These are phyloP conservation scores for Phaonia tiefii DNA, from an alignment of 2,888 invertebrate genomes.

Conservation along the genomic window DNA sequence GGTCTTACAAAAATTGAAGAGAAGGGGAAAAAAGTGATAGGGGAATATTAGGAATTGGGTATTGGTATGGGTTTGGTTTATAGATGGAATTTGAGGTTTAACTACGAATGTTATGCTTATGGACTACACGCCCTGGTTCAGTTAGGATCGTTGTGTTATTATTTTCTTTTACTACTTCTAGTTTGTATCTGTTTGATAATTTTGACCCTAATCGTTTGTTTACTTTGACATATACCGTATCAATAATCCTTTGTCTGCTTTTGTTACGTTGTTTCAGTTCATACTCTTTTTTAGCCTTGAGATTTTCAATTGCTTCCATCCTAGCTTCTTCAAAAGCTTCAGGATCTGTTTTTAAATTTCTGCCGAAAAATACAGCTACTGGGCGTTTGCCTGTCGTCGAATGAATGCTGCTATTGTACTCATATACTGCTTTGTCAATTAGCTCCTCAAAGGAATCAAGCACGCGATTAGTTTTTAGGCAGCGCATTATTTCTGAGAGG, in stretches of 20 bases:
- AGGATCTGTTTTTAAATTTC: conserved; percentile 40
- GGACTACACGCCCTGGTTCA: conserved; percentile 35
- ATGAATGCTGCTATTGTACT: not conserved
- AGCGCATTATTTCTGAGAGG: conserved; percentile 13
- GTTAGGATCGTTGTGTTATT: conserved; percentile 43
- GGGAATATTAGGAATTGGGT: conserved; percentile 2
- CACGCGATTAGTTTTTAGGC: not conserved
- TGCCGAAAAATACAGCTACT: conserved; percentile 2
- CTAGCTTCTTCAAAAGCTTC: conserved; percentile 36
- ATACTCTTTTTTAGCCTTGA: not conserved
- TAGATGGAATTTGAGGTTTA: not conserved
- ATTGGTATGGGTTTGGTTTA: not conserved
- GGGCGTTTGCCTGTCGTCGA: conserved; percentile 2
- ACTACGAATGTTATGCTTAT: conserved; percentile 46
- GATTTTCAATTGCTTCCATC: conserved; percentile 11
- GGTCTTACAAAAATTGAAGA: not conserved
- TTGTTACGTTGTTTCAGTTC: not conserved
- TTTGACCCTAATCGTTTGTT: conserved; percentile 57
- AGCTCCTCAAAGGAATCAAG: not conserved
- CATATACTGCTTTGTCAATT: conserved; percentile 5
- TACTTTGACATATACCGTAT: conserved; percentile 42
- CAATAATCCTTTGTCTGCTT: not conserved
- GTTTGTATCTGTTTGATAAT: conserved; percentile 45
- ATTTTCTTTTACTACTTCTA: conserved; percentile 42
- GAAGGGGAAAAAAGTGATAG: not conserved